Conservation (phyloP, 2,797 vertebrate genomes). For the Scolopax bukidnonensis region DNA sequence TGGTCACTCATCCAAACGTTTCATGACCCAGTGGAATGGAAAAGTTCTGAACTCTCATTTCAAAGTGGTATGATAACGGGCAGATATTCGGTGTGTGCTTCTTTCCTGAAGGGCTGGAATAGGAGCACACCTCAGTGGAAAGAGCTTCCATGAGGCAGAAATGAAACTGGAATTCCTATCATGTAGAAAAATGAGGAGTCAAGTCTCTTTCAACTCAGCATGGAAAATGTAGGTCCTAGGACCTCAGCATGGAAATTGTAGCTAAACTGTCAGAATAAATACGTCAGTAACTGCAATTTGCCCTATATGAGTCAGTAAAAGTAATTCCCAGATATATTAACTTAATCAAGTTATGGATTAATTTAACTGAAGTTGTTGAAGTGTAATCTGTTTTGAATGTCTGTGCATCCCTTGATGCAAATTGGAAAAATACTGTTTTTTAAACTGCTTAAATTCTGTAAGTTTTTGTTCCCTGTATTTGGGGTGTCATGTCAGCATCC, state of each 20-base stretch:
- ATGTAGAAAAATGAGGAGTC: background rate
- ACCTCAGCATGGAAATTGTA: background rate
- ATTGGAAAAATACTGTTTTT: background rate
- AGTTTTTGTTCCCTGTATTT: background rate
- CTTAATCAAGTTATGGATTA: background rate
- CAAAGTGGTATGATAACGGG: background rate
- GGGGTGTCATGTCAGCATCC: background rate
- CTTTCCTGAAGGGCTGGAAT: background rate
- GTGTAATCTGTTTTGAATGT: background rate
- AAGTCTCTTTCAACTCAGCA: background rate
- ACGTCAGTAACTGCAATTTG: background rate
- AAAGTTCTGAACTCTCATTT: background rate
- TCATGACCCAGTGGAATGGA: background rate
- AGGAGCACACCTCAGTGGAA: background rate
- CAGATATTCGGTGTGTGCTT: background rate
- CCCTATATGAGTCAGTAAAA: background rate
- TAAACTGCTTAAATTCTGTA: background rate
- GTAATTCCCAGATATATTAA: background rate
- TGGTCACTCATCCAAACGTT: background rate
- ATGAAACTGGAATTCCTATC: background rate
- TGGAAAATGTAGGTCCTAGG: background rate
- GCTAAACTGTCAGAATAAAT: background rate
- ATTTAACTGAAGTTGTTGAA: background rate
- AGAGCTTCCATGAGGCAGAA: background rate
- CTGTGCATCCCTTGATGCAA: background rate